Base-by-base conservation (phyloP, 1,140 invertebrate genomes). In the Drosophila neocordata region DNA sequence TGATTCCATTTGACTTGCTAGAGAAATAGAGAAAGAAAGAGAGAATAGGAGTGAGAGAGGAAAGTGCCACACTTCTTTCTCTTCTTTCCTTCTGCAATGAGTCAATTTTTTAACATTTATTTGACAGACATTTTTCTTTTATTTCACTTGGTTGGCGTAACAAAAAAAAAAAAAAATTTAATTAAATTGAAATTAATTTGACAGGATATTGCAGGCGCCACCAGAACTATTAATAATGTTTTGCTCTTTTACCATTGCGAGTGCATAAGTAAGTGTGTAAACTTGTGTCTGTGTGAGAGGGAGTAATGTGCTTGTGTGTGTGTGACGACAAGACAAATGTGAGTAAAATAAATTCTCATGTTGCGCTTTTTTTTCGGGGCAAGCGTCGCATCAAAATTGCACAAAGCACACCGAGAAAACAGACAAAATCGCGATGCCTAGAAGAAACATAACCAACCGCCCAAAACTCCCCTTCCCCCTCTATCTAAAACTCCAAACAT, bases 131-230 rank as follows among this genome's bases (percentile, higher is more conserved):
- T 74, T 79, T 88, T 88, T 88, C 79, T 83, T 88, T 88, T 83
- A 83, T 83, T 88, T 88, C 71, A 60, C 67, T 77, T 73, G 65
- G 57, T 52, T 44, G 20, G 18, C 37, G 11, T 31, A 11, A 22
- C 37, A 51, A 37, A 35, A 18, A 3, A 64, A 18, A 3, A 64
- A 64, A 83, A 76, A 88, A 88, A 83, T 88, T 88, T 88, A 88
- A 89, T 88, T 88, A 88, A 88, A 88, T 84, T 88, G 84, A 89
- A 88, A 88, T 89, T 88, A 88, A 88, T 88, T 88, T 89, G 84
- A 88, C 84, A 84, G 73, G 76, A 82, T 83, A 79, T 77, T 83
- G 84, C 84, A 51, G 69, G 68, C 82, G 65, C 58, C 65, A 56
- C 56, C 78, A 79, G 74, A 85, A 88, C 83, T 88, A 88, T 88